A percentile compares a stretch with the other conserved stretches of the same genome.
Conservation (phyloP, 92 coral and sea anemone species). For the Galaxea fascicularis region DNA sequence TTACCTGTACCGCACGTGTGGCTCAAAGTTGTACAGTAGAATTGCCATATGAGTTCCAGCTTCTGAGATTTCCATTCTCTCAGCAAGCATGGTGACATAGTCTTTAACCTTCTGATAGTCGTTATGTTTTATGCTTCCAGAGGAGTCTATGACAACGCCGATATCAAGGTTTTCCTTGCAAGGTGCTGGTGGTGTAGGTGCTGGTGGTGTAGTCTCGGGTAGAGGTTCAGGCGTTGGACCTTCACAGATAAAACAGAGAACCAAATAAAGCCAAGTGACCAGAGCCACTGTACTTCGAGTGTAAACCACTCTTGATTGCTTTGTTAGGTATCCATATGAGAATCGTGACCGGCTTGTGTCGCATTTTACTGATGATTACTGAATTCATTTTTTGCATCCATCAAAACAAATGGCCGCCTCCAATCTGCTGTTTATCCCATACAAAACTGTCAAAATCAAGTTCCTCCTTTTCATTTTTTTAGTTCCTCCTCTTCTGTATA, state of each 20-base stretch:
- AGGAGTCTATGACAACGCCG: constrained; percentile 32
- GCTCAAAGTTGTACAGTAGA: constrained; percentile 38
- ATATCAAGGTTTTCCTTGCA: constrained; percentile 34
- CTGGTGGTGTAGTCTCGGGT: too few species aligned
- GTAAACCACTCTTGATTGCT: too few species aligned
- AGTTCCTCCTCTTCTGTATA: too few species aligned
- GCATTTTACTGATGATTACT: too few species aligned
- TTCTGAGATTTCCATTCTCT: constrained; percentile 16
- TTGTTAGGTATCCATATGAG: too few species aligned
- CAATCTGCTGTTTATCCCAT: too few species aligned
- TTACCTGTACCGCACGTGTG: constrained; percentile 17
- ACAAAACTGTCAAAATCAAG: too few species aligned
- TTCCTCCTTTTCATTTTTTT: too few species aligned
- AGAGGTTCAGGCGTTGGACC: constrained; percentile 3
- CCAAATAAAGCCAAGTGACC: neutral
- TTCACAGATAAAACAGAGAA: neutral
- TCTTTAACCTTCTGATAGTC: neutral
- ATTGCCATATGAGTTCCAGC: constrained; percentile 45
- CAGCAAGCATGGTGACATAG: neutral
- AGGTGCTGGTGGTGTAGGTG: constrained; percentile 26
- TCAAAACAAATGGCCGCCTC: too few species aligned
- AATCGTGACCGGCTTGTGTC: too few species aligned
- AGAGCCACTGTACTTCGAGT: too few species aligned
- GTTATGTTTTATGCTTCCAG: neutral
- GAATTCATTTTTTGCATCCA: too few species aligned